These are phyloP conservation scores for Seriola rivoliana DNA, from an alignment of 2,113 vertebrate genomes.

Conservation along the genomic window DNA sequence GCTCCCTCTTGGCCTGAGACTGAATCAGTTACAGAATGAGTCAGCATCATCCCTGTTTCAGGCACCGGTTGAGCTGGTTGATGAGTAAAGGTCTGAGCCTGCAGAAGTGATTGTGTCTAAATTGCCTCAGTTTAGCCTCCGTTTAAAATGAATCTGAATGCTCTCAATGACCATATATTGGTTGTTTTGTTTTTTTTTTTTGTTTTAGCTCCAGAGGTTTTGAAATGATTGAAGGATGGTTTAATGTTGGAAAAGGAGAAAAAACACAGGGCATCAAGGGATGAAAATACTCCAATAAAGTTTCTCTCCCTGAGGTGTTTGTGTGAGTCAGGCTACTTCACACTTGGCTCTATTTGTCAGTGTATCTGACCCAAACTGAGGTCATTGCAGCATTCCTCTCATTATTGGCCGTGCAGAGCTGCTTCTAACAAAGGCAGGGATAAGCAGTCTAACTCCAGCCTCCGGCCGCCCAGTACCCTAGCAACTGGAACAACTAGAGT, in stretches of 20 bases:
- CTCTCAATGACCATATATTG: background rate
- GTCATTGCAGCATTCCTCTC: slow-evolving; percentile 57
- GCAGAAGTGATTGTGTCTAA: slow-evolving; percentile 7
- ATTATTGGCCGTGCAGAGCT: slow-evolving; percentile 40
- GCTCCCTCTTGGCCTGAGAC: slow-evolving; percentile 8
- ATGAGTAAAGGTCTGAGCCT: slow-evolving; percentile 36
- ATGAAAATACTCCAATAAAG: background rate
- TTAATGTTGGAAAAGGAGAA: background rate
- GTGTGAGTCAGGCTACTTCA: slow-evolving; percentile 11
- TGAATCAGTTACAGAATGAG: slow-evolving; percentile 19
- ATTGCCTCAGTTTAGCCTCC: background rate
- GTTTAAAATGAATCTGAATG: slow-evolving; percentile 9
- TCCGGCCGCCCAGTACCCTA: slow-evolving; percentile 41
- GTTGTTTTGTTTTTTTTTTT: background rate
- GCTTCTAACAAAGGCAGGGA: slow-evolving; percentile 66
- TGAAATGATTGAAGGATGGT: background rate
- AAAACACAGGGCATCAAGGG: background rate
- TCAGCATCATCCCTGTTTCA: slow-evolving; percentile 40
- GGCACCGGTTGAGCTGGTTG: slow-evolving; percentile 11
- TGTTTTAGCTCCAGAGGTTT: background rate
- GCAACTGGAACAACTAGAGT: slow-evolving; percentile 53
- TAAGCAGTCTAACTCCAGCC: slow-evolving; percentile 56
- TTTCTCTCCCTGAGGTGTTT: slow-evolving; percentile 10
- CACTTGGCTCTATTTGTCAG: slow-evolving; percentile 1
- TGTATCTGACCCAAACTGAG: slow-evolving; percentile 42